A percentile compares a stretch with the other conserved stretches of the same genome.
phyloP scores from a whole-genome alignment of 2,113 vertebrate genomes.

The Phalacrocorax brasilianus region DNA sequence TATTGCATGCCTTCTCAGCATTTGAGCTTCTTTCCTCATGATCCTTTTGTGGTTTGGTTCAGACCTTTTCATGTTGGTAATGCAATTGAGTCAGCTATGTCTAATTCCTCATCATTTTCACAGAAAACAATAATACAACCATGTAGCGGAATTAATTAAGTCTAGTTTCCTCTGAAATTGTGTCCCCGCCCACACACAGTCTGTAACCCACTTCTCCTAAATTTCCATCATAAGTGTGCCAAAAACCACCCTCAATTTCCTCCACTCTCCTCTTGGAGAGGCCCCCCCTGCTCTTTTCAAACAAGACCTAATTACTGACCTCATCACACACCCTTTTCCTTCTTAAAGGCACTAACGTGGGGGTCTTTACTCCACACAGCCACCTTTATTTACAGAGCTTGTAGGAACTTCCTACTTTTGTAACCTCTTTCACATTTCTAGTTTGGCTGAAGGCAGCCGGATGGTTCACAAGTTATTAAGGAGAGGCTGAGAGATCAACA shows the following conservation, averaged over 20 bases:
- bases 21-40: background rate
- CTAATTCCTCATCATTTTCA: slow-evolving; percentile 7
- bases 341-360: background rate
- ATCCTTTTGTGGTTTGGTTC: background rate
- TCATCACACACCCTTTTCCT: background rate
- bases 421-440: background rate
- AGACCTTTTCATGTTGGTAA: background rate
- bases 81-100: background rate
- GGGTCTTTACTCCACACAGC: background rate
- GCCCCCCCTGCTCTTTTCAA: background rate
- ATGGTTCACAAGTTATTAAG: background rate
- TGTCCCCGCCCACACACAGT: background rate
- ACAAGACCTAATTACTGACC: background rate
- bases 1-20: background rate
- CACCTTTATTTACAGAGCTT: background rate
- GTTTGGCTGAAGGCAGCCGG: background rate
- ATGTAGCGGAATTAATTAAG: background rate
- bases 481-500: background rate
- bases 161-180: slow-evolving; percentile 18
- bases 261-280: background rate
- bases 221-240: background rate
- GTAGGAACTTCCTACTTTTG: background rate
- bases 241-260: background rate
- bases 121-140: background rate
- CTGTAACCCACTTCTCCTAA: slow-evolving; percentile 6